Evolutionary conservation across 2,888 invertebrate species (phyloP).

Genomic region (Drosophila mercatorum): DNA sequence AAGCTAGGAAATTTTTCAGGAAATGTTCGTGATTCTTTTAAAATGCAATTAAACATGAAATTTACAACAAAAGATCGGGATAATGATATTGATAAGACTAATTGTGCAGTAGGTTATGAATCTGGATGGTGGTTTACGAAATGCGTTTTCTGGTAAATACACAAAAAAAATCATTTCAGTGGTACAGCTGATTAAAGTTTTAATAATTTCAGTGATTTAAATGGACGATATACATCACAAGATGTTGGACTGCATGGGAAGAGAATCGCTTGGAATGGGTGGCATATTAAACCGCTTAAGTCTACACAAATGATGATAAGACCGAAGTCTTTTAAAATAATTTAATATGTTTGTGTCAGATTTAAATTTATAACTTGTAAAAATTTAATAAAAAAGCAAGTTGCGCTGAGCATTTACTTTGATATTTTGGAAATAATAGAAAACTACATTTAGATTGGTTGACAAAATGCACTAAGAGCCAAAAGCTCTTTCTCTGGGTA

Average conservation of each 20-base stretch:
- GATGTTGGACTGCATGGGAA: not conserved
- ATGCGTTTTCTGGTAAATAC: slow-evolving; percentile 79
- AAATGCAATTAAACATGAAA: slow-evolving; percentile 88
- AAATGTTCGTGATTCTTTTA: slow-evolving; percentile 83
- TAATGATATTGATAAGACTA: slow-evolving; percentile 86
- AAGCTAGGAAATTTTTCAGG: slow-evolving; percentile 87
- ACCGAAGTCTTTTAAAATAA: not conserved
- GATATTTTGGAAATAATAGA: too few species aligned
- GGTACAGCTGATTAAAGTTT: not conserved
- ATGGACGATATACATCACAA: not conserved
- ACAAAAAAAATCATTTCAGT: not conserved
- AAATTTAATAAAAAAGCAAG: too few species aligned
- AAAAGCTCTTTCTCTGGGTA: too few species aligned
- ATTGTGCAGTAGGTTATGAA: slow-evolving; percentile 87
- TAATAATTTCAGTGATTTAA: not conserved
- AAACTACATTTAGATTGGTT: too few species aligned
- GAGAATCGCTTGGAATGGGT: not conserved
- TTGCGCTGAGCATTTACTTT: too few species aligned
- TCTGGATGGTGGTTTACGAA: slow-evolving; percentile 90
- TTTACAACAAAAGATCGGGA: slow-evolving; percentile 88
- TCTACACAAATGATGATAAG: not conserved
- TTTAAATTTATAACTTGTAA: not conserved
- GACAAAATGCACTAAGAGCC: too few species aligned
- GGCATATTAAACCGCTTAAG: not conserved
- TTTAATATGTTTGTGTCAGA: not conserved